Evolutionary conservation across 2,113 vertebrate species (phyloP), one percentile per base, ranked within the genome.

Genomic region (Anseranas semipalmata): DNA sequence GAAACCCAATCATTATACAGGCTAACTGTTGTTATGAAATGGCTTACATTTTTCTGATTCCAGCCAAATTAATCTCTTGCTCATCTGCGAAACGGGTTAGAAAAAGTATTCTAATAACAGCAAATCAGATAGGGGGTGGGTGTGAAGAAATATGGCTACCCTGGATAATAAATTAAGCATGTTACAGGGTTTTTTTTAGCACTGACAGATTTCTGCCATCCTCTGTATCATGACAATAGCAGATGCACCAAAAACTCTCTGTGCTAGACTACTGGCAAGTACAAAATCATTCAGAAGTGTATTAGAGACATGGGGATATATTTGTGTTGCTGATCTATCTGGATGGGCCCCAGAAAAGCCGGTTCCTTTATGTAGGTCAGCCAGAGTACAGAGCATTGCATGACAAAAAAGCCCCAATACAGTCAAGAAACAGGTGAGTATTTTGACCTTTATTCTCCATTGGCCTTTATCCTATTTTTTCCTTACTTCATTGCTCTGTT

Each of bases 391-490:
- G 73, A 78, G n/a, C 14, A 83, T 88, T 75, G 68, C 35, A 71
- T 60, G 65, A 56, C 28, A 87, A 93, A 87, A 55, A 84, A 50
- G 33, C 35, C 45, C 72, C 11, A 53, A 45, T 55, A 28, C 27
- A 81, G 33, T 86, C 5, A 78, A 72, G 88, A 86, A 84, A 25
- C 22, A 81, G 46, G 68, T 56, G 62, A 8, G 5, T 77, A 59
- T 84, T 89, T 87, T 79, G 39, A 75, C 71, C 73, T 92, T 91
- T 96, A 72, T 90, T 86, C 32, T 89, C 5, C 39, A 78, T 33
- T 85, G 60, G 15, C 15, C 17, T 78, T 73, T 85, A 48, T 27
- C 28, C 6, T 78, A 20, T 63, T 94, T 91, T 72, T 89, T 41
- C 77, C 27, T 25, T 81, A 71, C 25, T 93, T 84, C 76, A 89